phyloP scores from a whole-genome alignment of 2,888 invertebrate genomes.

The Drosophila austrosaltans region DNA sequence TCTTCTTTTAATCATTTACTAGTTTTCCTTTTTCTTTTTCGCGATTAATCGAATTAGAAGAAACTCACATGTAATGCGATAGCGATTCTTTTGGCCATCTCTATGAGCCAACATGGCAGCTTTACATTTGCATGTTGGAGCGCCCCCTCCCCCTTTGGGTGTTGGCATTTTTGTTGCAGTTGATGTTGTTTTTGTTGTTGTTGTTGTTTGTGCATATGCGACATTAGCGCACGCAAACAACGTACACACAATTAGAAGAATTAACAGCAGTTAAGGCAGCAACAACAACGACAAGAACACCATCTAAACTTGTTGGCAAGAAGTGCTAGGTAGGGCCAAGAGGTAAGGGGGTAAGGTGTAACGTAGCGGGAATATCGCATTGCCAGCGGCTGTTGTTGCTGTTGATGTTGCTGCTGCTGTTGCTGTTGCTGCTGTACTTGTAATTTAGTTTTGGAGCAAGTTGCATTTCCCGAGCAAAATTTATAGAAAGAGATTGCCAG shows the following conservation, averaged over 20 bases:
- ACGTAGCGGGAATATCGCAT: neutral
- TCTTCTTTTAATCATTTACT: no score
- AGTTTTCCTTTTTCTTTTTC: no score
- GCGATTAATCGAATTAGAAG: neutral
- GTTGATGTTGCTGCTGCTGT: slow-evolving; percentile 25
- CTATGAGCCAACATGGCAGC: slow-evolving; percentile 64
- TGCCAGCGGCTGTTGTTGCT: slow-evolving; percentile 35
- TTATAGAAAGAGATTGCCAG: slow-evolving; percentile 13
- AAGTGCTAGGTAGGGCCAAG: slow-evolving; percentile 35
- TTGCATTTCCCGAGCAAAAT: slow-evolving; percentile 25
- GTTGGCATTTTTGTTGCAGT: slow-evolving; percentile 27
- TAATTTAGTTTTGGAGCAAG: slow-evolving; percentile 62
- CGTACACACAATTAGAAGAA: slow-evolving; percentile 78
- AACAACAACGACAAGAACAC: slow-evolving; percentile 46
- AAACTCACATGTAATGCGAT: neutral
- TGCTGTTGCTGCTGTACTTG: slow-evolving; percentile 57
- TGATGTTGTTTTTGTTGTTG: slow-evolving; percentile 30
- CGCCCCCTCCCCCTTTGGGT: slow-evolving; percentile 30
- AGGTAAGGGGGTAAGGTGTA: neutral
- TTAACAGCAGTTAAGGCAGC: slow-evolving; percentile 75
- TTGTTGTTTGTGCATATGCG: slow-evolving; percentile 68
- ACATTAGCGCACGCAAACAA: slow-evolving; percentile 78
- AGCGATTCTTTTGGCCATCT: slow-evolving; percentile 25
- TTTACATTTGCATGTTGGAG: slow-evolving; percentile 69
- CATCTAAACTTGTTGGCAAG: slow-evolving; percentile 46